Conservation (phyloP, 37 sponge, comb jelly and placozoan genomes). For the Diacarnus erythraeanus region DNA sequence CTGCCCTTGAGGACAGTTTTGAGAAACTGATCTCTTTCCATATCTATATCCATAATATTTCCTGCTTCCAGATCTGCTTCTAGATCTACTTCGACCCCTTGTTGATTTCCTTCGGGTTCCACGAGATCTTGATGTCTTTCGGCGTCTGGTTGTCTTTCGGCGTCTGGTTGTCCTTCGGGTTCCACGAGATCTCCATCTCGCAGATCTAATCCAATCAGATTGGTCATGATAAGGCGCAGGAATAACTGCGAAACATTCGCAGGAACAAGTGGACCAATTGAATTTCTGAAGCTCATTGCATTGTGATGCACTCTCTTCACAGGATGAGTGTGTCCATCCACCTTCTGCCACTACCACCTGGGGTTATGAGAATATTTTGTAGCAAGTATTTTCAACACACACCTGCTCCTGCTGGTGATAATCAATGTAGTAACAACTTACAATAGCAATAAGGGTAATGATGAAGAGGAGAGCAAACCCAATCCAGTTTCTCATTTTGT, state of each 20-base stretch:
- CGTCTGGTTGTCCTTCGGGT: not conserved
- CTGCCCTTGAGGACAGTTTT: not conserved
- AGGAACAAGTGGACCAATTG: slow-evolving; percentile 29
- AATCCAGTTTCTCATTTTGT: no score
- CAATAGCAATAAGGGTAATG: no score
- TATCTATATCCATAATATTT: no score
- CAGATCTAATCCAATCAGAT: not conserved
- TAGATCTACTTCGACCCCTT: not conserved
- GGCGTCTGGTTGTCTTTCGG: not conserved
- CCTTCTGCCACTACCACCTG: no score
- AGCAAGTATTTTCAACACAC: no score
- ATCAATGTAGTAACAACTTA: no score
- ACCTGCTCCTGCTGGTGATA: no score
- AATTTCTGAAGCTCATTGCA: slow-evolving; percentile 15
- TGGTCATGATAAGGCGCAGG: not conserved
- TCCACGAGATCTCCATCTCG: not conserved
- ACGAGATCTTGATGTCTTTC: not conserved
- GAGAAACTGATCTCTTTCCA: no score
- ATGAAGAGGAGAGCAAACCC: no score
- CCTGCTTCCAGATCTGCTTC: not conserved
- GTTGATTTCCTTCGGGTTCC: not conserved
- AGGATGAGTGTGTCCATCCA: no score
- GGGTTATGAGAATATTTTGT: no score
- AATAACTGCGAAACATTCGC: slow-evolving; percentile 28
- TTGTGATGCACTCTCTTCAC: not conserved